Conservation (phyloP, 1,140 invertebrate species). For the Dinoponera quadriceps region DNA sequence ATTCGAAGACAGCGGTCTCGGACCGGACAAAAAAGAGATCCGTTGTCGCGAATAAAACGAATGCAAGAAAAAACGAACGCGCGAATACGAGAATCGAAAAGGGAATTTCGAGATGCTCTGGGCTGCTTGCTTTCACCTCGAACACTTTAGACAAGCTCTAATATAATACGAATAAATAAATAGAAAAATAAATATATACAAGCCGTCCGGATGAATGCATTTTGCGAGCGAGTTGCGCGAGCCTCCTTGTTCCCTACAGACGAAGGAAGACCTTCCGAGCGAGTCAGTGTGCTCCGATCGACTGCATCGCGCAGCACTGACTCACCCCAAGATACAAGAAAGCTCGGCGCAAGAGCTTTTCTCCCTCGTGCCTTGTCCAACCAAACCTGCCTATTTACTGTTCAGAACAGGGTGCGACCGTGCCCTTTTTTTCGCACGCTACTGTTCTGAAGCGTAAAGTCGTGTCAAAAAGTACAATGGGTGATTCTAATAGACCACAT, state of each 20-base stretch:
- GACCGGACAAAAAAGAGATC: neutral
- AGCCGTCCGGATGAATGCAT: neutral
- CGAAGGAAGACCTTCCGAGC: conserved; percentile 62
- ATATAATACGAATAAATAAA: conserved; percentile 65
- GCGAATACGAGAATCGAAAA: neutral
- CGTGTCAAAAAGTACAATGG: too few relatives aligned
- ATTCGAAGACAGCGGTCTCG: neutral
- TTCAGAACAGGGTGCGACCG: neutral
- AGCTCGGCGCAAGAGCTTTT: conserved; percentile 64
- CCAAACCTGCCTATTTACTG: conserved; percentile 8
- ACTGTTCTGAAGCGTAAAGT: too few relatives aligned
- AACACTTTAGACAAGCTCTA: too few relatives aligned
- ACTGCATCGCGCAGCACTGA: conserved; percentile 63
- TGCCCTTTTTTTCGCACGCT: neutral
- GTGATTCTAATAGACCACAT: too few relatives aligned
- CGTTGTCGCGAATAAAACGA: conserved; percentile 20
- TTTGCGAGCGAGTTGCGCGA: neutral
- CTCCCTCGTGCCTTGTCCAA: conserved; percentile 49
- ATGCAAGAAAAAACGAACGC: neutral
- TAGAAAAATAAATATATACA: conserved; percentile 62
- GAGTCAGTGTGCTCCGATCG: conserved; percentile 59
- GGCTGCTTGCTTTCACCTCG: neutral
- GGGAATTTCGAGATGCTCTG: neutral
- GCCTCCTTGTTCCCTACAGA: neutral
- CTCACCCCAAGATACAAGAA: conserved; percentile 35